Evolutionary conservation across 2,888 invertebrate species (phyloP).

Genomic region (Laothoe populi): DNA sequence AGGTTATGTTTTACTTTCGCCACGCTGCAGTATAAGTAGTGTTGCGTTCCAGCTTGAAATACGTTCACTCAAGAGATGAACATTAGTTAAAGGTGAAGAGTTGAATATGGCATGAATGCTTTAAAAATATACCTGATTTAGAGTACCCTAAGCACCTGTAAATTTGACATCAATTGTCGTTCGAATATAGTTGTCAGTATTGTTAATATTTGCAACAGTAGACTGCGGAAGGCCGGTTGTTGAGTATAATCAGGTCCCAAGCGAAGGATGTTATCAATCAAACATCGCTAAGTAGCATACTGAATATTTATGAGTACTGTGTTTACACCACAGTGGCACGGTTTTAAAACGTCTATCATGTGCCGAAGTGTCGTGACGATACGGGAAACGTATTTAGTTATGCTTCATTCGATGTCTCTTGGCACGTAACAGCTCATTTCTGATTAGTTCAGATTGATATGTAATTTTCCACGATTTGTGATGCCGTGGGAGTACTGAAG

Average conservation of each 20-base stretch:
- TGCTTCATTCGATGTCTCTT: not conserved
- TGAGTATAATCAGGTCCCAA: slow-evolving; percentile 24
- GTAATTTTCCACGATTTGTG: slow-evolving; percentile 1
- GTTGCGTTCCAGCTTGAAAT: too few species aligned
- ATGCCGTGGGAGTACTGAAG: not conserved
- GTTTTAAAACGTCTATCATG: not conserved
- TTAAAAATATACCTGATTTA: too few species aligned
- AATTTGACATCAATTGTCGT: not conserved
- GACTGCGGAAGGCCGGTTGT: slow-evolving; percentile 33
- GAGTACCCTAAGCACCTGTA: too few species aligned
- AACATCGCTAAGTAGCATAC: slow-evolving; percentile 50
- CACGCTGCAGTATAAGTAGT: too few species aligned
- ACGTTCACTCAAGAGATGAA: too few species aligned
- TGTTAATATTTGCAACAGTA: slow-evolving; percentile 17
- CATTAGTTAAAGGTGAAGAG: too few species aligned
- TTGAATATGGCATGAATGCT: too few species aligned
- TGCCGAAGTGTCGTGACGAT: not conserved
- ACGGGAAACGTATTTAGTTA: not conserved
- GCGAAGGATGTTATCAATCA: slow-evolving; percentile 63
- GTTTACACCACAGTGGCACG: not conserved
- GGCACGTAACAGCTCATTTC: not conserved
- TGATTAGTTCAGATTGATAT: not conserved
- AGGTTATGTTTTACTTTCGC: too few species aligned
- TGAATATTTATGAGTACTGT: slow-evolving; percentile 51
- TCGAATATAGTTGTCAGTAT: not conserved